Evolutionary conservation across 2,888 invertebrate genomes (phyloP), one percentile per base, ranked within the genome.

Genomic region (Selenia dentaria): DNA sequence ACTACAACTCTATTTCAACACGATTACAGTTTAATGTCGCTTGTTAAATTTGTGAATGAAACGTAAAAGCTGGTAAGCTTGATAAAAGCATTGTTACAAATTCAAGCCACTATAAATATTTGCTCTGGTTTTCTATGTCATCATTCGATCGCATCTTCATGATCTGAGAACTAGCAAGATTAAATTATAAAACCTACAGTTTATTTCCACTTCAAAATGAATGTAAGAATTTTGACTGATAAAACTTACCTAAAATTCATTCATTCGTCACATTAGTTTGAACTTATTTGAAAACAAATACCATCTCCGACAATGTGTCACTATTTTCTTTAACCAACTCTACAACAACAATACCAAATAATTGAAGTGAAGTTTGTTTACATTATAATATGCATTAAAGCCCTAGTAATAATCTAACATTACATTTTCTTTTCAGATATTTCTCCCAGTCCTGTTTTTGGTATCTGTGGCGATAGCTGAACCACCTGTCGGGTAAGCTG

Each of bases 61-160:
- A 16, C 6, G 24, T 14, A 13, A 37, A 31, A 2, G 1, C 13
- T 5, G 5, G 16, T 43, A 46, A 37, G 3, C 43, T 64, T 53
- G 69, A 47, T 50, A 51, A 42, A 51, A 47, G 58, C 42, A 69
- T 75, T 75, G 77, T 75, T 52, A 59, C 16, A 22, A 65, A 64
- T 63, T 67, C 46, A 1, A 10, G 48, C 46, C 40, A 43, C 32
- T 85, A 85, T 84, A 85, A 79, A 85, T 83, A 81, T 66, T 61
- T 68, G 70, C 43, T 50, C 54, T 49, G 53, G 26, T 57, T 61
- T 50, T 32, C 1, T 58, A 65, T 60, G 61, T 67, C 54, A 74
- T 59, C 82, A 85, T 79, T 82, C 83, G 50, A 62, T 59, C 57
- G 43, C 54, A 40, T 49, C 57, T 55, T 54, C 53, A 55, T 60